Percentiles rank a stretch among this genome's conserved stretches.
phyloP scores from a whole-genome alignment of 2,888 invertebrate species.

The Catocala sponsa region DNA sequence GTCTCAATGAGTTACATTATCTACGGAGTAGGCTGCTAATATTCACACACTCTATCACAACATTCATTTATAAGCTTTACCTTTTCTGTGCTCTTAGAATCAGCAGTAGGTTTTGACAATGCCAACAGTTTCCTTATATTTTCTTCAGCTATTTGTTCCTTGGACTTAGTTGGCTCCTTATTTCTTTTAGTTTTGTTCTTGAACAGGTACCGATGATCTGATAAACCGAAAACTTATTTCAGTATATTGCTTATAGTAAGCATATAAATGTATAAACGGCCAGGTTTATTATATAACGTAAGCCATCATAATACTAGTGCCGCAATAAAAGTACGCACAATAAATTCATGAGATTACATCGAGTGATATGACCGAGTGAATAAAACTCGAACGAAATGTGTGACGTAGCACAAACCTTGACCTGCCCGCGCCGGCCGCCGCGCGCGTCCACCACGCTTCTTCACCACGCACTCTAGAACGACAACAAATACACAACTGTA shows the following conservation, averaged over 20 bases:
- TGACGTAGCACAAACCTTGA: slow-evolving; percentile 70
- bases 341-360: background rate
- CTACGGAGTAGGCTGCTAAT: too few relatives aligned
- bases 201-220: slow-evolving; percentile 52
- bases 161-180: slow-evolving; percentile 43
- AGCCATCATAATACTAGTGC: slow-evolving; percentile 4
- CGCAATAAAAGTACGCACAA: slow-evolving; percentile 10
- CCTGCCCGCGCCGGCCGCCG: slow-evolving; percentile 51
- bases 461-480: slow-evolving; percentile 69
- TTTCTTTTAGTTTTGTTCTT: slow-evolving; percentile 58
- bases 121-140: slow-evolving; percentile 83
- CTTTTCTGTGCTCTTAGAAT: slow-evolving; percentile 75
- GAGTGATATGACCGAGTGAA: slow-evolving; percentile 6
- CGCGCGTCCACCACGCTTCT: slow-evolving; percentile 66
- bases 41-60: too few relatives aligned
- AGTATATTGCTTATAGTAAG: too few relatives aligned
- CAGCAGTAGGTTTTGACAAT: slow-evolving; percentile 75
- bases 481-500: slow-evolving; percentile 32
- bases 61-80: slow-evolving; percentile 57
- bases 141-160: slow-evolving; percentile 70
- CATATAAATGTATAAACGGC: too few relatives aligned
- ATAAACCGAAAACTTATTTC: slow-evolving; percentile 2
- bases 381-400: background rate
- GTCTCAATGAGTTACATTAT: too few relatives aligned
- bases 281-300: slow-evolving; percentile 2